Evolutionary conservation across 2,888 invertebrate genomes (phyloP).

Genomic region (Lottia gigantea): DNA sequence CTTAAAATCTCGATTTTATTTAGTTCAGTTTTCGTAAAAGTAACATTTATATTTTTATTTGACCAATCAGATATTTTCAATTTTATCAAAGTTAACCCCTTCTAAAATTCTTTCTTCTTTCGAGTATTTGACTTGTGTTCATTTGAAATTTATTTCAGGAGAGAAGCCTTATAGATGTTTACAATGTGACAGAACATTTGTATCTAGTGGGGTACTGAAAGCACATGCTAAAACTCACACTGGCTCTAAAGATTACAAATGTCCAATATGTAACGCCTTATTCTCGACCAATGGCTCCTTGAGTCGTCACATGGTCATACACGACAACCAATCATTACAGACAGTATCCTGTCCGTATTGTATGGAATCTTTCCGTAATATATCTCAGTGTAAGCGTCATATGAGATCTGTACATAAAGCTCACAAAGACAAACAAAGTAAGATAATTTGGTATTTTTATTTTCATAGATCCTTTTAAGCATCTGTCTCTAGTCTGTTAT

Average conservation of each 20-base stretch:
- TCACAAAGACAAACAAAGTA: constrained; percentile 39
- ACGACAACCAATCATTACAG: constrained; percentile 37
- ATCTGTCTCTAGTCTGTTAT: no score
- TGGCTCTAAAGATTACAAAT: constrained; percentile 52
- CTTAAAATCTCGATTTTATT: no score
- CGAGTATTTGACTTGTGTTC: no score
- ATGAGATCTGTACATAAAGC: constrained; percentile 27
- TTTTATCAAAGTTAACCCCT: no score
- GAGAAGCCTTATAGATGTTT: constrained; percentile 68
- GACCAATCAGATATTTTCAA: no score
- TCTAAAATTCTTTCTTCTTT: no score
- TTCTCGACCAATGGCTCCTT: constrained; percentile 64
- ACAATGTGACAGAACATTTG: constrained; percentile 54
- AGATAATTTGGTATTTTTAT: not conserved
- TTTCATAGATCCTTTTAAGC: no score
- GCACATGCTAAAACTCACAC: constrained; percentile 63
- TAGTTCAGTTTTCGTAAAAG: no score
- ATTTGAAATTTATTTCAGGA: constrained; percentile 58
- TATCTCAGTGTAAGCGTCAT: constrained; percentile 42
- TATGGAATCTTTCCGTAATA: constrained; percentile 50
- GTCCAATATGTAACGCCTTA: constrained; percentile 53
- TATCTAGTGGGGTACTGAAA: constrained; percentile 56
- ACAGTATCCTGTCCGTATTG: constrained; percentile 56
- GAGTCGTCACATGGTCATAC: constrained; percentile 60
- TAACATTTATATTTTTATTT: no score